Percentiles rank a stretch among this genome's conserved stretches.
Conservation (phyloP, 2,113 vertebrate species). For the Trichomycterus rosablanca region DNA sequence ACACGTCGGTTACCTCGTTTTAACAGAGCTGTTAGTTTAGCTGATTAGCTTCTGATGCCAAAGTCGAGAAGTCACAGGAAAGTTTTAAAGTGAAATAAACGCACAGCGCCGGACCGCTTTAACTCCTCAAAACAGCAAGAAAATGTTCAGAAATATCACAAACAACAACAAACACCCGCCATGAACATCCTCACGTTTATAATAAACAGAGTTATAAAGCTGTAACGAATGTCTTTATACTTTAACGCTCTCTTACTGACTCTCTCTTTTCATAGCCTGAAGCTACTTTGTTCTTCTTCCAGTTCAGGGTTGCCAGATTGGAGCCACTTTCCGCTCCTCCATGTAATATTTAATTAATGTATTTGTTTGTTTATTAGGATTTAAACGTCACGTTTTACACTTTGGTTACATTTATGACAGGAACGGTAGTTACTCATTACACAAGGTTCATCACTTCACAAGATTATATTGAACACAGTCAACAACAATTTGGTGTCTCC, state of each 20-base stretch:
- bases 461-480: too few relatives aligned
- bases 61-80: constrained; percentile 44
- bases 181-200: too few relatives aligned
- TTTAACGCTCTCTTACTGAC: constrained; percentile 11
- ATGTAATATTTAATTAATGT: too few relatives aligned
- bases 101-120: background rate
- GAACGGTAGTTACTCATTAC: too few relatives aligned
- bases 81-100: constrained; percentile 15
- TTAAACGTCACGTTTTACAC: too few relatives aligned
- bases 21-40: constrained; percentile 40
- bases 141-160: background rate
- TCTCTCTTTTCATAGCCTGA: constrained; percentile 40
- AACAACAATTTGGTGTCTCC: too few relatives aligned
- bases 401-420: too few relatives aligned
- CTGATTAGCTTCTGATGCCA: constrained; percentile 29
- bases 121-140: background rate
- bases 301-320: constrained; percentile 12
- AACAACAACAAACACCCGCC: background rate
- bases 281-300: constrained; percentile 46
- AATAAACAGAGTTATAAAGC: too few relatives aligned
- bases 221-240: background rate
- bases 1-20: constrained; percentile 45
- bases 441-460: too few relatives aligned
- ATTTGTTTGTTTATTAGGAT: too few relatives aligned
- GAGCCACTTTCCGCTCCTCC: background rate